Conservation (phyloP, 2,888 invertebrate genomes). For the Ormyrus pomaceus region DNA sequence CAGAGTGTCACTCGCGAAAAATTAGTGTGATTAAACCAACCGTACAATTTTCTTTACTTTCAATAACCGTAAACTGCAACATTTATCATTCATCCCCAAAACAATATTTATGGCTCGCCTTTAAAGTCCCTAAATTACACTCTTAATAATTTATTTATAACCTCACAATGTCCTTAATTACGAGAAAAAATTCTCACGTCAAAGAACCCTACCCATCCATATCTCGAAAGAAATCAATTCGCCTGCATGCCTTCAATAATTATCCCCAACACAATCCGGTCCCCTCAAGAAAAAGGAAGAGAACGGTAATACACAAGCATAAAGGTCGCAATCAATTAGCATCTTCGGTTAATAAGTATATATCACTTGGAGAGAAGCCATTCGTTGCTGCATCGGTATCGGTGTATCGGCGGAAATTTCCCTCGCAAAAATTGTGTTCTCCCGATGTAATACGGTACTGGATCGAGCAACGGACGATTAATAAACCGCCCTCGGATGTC, state of each 20-base stretch:
- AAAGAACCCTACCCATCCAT: too few relatives aligned
- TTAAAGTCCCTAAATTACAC: too few relatives aligned
- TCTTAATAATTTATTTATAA: too few relatives aligned
- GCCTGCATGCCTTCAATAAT: constrained; percentile 12
- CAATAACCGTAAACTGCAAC: too few relatives aligned
- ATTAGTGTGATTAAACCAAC: too few relatives aligned
- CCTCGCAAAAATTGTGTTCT: constrained; percentile 27
- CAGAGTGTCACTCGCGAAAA: too few relatives aligned
- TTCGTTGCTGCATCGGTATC: constrained; percentile 30
- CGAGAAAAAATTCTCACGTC: too few relatives aligned
- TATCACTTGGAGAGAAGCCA: background rate
- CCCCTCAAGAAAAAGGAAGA: background rate
- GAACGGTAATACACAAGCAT: background rate
- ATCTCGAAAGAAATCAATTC: constrained; percentile 4
- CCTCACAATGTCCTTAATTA: too few relatives aligned
- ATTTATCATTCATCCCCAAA: too few relatives aligned
- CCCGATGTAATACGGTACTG: constrained; percentile 31
- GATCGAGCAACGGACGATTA: constrained; percentile 50
- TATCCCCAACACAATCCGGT: constrained; percentile 10
- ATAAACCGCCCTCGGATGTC: constrained; percentile 34
- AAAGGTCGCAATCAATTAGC: constrained; percentile 37
- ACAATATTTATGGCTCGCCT: too few relatives aligned
- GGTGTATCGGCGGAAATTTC: constrained; percentile 40
- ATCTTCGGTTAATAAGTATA: constrained; percentile 3
- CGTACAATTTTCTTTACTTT: too few relatives aligned